Evolutionary conservation across 2,888 invertebrate genomes (phyloP).

Genomic region (Dysmachus trigonus): DNA sequence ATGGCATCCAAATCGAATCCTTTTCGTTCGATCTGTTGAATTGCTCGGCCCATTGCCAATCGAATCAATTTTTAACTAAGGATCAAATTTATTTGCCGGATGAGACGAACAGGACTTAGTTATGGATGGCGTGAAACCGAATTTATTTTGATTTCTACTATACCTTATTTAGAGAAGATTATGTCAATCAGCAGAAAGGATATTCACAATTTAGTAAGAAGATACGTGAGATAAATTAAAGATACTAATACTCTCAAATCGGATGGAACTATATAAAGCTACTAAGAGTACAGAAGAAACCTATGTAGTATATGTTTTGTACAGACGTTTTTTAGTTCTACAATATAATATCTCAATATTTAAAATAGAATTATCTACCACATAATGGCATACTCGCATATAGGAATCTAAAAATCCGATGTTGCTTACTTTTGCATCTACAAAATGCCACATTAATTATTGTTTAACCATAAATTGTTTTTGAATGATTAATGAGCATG

Average conservation of each 20-base stretch:
- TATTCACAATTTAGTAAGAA: not conserved
- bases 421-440: too few species aligned
- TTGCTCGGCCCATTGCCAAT: not conserved
- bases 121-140: not conserved
- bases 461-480: too few species aligned
- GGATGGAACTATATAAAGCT: too few species aligned
- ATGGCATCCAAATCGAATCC: constrained; percentile 27
- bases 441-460: too few species aligned
- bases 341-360: too few species aligned
- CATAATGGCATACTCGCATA: too few species aligned
- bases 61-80: constrained; percentile 9
- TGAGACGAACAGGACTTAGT: not conserved
- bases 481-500: too few species aligned
- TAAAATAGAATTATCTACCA: too few species aligned
- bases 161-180: not conserved
- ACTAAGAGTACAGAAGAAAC: too few species aligned
- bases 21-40: constrained; percentile 7
- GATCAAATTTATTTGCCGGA: not conserved
- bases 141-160: not conserved
- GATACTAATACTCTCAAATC: not conserved
- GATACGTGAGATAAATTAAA: not conserved
- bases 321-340: too few species aligned
- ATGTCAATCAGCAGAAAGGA: not conserved
- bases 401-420: too few species aligned
- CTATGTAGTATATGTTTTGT: too few species aligned